These are phyloP conservation scores for Mesorhabditis sp. DNA, from an alignment of 2,888 invertebrate genomes.

Conservation along the genomic window DNA sequence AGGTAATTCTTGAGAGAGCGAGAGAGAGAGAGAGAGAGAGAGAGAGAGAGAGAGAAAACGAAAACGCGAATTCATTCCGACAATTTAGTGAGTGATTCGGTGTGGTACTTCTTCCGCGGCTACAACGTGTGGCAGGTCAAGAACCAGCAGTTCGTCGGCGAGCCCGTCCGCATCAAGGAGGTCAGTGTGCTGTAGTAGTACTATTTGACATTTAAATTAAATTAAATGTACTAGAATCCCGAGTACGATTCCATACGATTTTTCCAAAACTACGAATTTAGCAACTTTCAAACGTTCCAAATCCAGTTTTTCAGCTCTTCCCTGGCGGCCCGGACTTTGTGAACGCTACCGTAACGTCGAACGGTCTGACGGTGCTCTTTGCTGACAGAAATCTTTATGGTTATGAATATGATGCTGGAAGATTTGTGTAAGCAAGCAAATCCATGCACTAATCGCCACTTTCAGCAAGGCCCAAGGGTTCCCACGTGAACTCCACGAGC, in stretches of 20 bases:
- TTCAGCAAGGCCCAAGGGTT: conserved; percentile 31
- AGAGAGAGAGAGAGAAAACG: neutral
- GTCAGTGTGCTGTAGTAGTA: conserved; percentile 10
- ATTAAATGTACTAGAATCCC: no score
- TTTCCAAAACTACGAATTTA: neutral
- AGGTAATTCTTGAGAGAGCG: conserved; percentile 10
- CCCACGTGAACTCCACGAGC: conserved; percentile 44
- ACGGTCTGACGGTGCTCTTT: conserved; percentile 34
- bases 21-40: no score
- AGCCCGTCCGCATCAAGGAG: conserved; percentile 34
- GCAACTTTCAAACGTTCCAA: neutral
- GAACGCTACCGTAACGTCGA: conserved; percentile 44
- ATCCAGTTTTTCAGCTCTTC: conserved; percentile 23
- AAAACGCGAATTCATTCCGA: neutral
- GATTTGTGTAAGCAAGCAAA: conserved; percentile 22
- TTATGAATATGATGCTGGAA: conserved; percentile 38
- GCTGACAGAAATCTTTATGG: conserved; percentile 48
- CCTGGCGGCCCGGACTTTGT: conserved; percentile 46
- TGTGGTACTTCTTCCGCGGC: conserved; percentile 35
- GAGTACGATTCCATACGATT: no score
- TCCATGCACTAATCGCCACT: conserved; percentile 14
- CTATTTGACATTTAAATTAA: no score
- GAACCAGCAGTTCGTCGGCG: conserved; percentile 25
- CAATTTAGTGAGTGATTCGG: conserved; percentile 28
- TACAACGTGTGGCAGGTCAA: conserved; percentile 32